Base-by-base conservation (phyloP, 2,888 invertebrate species). In the Plusia festucae region DNA sequence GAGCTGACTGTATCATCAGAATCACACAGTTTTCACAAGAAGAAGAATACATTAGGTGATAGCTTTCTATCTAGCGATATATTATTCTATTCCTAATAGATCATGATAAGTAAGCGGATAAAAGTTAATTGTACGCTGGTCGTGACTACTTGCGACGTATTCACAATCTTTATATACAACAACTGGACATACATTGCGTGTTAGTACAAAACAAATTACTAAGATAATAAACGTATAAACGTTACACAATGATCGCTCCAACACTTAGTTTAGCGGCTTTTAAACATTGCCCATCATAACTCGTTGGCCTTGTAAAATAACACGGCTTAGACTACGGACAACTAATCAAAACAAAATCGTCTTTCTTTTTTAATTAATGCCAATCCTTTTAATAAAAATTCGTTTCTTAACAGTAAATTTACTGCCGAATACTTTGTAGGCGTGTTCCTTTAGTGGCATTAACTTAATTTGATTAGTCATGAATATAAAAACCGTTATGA, bases 301-400 rank as follows among this genome's bases (percentile, higher is more conserved):
- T 20, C 46, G 20, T 20, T 49, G 18, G 20, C 46, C 46, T 49
- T 49, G 20, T 11, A 49, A 16, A 20, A 20, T 18, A 49, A 49
- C 9, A 18, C 3, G 11, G 9, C 20, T 49, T 18, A 11, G 20
- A 15, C 11, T 20, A 2, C 18, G 46, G 3, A 1, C 46, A 49
- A 20, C 11, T 49, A 11, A 11, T 40, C n/a, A 40, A 18, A 18
- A 18, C 9, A 8, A 8, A 18, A 20, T 18, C 1, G 3, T 20
- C 46, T 49, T 49, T 49, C 46, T 49, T 49, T 49, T 49, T 46
- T 46, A 46, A 46, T 40, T 40, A 0, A 46, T 46, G 18, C 18
- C 9, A 9, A n/a, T 18, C 18, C 18, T 46, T 18, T 18, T n/a
- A 40, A n/a, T 49, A 20, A 20, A 11, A 49, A 11, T 18, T 20